These are phyloP conservation scores for Mionectes olivaceus DNA, from an alignment of 2,797 vertebrate genomes.

Conservation along the genomic window DNA sequence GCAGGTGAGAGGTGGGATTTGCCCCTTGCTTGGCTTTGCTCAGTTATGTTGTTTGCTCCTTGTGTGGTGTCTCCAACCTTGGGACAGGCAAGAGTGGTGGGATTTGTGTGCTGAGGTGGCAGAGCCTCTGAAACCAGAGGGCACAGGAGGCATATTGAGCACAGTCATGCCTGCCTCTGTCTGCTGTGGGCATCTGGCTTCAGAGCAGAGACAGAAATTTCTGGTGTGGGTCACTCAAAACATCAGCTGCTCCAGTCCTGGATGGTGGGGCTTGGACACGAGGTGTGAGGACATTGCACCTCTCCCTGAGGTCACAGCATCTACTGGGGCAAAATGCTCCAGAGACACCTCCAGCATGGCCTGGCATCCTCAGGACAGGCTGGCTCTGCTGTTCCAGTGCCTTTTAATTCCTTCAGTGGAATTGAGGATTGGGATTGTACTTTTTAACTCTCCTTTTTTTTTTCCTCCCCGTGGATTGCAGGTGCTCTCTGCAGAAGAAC, in stretches of 20 bases:
- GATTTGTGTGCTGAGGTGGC: background rate
- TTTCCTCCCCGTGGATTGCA: fast-evolving
- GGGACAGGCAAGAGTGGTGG: no score
- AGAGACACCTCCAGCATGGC: background rate
- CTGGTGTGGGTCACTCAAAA: background rate
- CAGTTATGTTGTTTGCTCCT: fast-evolving
- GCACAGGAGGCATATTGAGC: background rate
- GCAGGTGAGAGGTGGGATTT: background rate
- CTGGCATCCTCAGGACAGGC: background rate
- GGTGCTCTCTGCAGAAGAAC: background rate
- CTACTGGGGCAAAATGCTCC: background rate
- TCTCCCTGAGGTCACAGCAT: background rate
- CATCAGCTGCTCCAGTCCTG: background rate
- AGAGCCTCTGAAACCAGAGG: background rate
- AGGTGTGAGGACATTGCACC: background rate
- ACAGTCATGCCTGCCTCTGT: background rate
- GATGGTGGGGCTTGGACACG: background rate
- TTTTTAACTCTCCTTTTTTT: background rate
- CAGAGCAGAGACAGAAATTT: background rate
- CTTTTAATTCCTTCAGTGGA: background rate
- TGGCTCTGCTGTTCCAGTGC: background rate
- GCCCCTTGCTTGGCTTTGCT: background rate
- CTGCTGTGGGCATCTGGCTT: background rate
- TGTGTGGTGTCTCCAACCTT: fast-evolving
- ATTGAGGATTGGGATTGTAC: background rate